Percentiles rank a stretch among this genome's conserved stretches.
Evolutionary conservation across 2,797 vertebrate genomes (phyloP).

Genomic region (Anisognathus igniventris): DNA sequence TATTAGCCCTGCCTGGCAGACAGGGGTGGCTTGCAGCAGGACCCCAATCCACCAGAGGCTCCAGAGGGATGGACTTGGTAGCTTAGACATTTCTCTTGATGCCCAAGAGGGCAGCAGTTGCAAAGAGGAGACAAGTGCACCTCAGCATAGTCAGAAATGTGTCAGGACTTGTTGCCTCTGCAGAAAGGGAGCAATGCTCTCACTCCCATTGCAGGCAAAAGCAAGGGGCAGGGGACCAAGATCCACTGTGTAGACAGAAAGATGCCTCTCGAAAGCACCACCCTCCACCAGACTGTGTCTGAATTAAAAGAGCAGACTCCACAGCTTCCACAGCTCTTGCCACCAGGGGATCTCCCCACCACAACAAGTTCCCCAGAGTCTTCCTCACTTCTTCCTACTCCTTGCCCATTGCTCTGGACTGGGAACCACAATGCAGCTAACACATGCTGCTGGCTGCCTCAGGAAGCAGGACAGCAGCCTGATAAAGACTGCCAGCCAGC

Average conservation of each 20-base stretch:
- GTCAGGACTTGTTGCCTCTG: background rate
- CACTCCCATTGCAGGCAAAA: background rate
- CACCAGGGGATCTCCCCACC: background rate
- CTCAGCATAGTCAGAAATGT: background rate
- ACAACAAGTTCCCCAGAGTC: background rate
- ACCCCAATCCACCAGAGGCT: background rate
- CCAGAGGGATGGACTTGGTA: background rate
- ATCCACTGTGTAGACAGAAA: background rate
- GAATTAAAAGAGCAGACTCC: background rate
- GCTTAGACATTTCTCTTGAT: background rate
- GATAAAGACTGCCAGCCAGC: background rate
- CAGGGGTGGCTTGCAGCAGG: background rate
- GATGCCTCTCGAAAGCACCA: background rate
- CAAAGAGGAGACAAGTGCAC: background rate
- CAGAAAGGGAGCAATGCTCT: background rate
- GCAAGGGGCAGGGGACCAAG: background rate
- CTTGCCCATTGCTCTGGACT: background rate
- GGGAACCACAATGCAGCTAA: background rate
- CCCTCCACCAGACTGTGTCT: background rate
- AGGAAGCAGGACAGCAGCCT: background rate
- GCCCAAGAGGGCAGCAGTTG: background rate
- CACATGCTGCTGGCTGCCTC: background rate
- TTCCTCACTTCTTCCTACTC: background rate
- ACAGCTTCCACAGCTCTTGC: background rate
- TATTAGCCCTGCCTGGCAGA: background rate